Conservation (phyloP, 2,113 vertebrate genomes). For the Lagopus leucura region DNA sequence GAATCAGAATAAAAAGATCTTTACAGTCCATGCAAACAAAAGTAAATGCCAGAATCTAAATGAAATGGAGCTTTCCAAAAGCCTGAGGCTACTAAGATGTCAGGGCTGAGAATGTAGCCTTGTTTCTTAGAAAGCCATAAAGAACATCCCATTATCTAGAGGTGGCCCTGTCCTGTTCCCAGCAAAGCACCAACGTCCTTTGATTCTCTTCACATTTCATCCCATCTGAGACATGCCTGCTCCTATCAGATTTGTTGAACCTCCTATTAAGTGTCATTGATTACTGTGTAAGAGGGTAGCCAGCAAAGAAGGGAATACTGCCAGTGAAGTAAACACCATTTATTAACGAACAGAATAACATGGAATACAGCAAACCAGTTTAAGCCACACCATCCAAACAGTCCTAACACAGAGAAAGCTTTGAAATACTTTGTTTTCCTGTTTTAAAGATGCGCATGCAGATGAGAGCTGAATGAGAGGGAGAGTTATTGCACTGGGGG, state of each 20-base stretch:
- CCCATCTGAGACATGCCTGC: not conserved
- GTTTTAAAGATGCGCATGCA: not conserved
- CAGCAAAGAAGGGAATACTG: not conserved
- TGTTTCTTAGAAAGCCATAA: conserved; percentile 27
- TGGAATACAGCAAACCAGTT: not conserved
- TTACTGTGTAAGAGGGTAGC: not conserved
- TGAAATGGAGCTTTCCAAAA: conserved; percentile 50
- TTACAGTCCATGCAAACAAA: conserved; percentile 66
- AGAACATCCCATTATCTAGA: not conserved
- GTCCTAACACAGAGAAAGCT: not conserved
- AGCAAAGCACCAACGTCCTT: not conserved
- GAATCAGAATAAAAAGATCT: conserved; percentile 70
- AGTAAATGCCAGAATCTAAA: conserved; percentile 63
- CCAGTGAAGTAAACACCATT: conserved; percentile 5
- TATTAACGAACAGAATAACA: not conserved
- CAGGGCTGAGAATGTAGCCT: not conserved
- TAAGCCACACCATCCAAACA: not conserved
- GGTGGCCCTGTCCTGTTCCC: not conserved
- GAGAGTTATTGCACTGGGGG: not conserved
- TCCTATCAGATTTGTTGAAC: not conserved
- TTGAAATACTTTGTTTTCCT: not conserved
- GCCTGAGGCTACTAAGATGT: conserved; percentile 35
- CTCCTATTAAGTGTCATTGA: not conserved
- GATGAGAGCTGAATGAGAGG: not conserved
- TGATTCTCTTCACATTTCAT: not conserved